Percentiles rank a stretch among this genome's conserved stretches.
These are phyloP conservation scores for Pitta sordida DNA, from an alignment of 2,113 vertebrate species.

Conservation along the genomic window DNA sequence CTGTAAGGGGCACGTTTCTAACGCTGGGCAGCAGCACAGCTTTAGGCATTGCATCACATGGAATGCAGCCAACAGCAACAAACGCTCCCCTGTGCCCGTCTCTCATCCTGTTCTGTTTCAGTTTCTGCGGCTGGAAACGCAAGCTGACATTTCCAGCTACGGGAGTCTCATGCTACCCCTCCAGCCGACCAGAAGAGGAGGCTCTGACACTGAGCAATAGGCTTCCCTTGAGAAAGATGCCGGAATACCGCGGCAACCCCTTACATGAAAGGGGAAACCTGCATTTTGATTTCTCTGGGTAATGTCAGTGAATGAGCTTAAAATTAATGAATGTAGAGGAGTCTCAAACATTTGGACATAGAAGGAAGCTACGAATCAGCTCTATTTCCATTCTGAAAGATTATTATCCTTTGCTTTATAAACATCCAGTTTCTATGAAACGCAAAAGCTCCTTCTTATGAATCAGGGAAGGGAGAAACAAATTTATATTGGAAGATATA, in stretches of 20 bases:
- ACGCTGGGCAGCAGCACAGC: not conserved
- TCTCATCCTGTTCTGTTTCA: not conserved
- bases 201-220: constrained; percentile 38
- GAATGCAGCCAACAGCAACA: not conserved
- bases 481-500: not conserved
- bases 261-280: not conserved
- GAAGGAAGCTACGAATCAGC: not conserved
- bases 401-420: not conserved
- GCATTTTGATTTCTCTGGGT: not conserved
- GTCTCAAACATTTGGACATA: not conserved
- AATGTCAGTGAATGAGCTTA: not conserved
- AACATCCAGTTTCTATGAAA: not conserved
- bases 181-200: constrained; percentile 57
- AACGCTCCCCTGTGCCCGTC: not conserved
- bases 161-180: not conserved
- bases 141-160: not conserved
- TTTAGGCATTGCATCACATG: not conserved
- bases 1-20: not conserved
- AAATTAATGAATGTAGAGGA: not conserved
- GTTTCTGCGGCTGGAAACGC: not conserved
- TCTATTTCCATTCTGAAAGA: not conserved
- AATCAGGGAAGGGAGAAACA: not conserved
- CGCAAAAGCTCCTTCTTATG: not conserved
- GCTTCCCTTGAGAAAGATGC: not conserved
- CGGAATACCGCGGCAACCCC: not conserved